Percentiles rank a stretch among this genome's conserved stretches.
Evolutionary conservation across 2,888 invertebrate species (phyloP).

Genomic region (Bellardia pandia): DNA sequence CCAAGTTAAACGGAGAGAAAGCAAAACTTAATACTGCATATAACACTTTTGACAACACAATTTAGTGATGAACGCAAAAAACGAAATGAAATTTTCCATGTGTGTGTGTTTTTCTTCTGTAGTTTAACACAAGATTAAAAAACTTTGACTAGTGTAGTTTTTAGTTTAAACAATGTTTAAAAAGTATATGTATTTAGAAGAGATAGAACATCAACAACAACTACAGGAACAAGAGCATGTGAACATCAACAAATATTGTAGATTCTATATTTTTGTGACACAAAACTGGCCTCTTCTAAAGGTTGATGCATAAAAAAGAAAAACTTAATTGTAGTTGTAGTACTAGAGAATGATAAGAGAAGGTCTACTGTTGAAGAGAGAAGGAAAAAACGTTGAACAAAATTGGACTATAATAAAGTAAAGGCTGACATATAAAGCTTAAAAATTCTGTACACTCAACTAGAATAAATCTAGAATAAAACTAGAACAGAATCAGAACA

Average conservation of each 20-base stretch:
- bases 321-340: background rate
- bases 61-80: constrained; percentile 51
- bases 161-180: constrained; percentile 41
- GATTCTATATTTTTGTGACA: constrained; percentile 43
- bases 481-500: no score
- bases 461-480: no score
- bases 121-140: constrained; percentile 70
- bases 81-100: constrained; percentile 34
- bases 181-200: constrained; percentile 16
- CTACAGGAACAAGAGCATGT: constrained; percentile 16
- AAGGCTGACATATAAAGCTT: background rate
- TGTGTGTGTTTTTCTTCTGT: background rate
- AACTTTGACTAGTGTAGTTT: constrained; percentile 62
- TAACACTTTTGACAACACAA: constrained; percentile 67
- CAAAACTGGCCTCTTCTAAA: constrained; percentile 50
- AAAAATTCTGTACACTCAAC: background rate
- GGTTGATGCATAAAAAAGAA: constrained; percentile 26
- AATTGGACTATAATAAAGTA: background rate
- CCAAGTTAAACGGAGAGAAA: constrained; percentile 56
- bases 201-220: constrained; percentile 32
- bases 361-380: constrained; percentile 1
- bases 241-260: constrained; percentile 50
- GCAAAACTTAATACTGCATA: constrained; percentile 54
- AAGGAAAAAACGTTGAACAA: background rate
- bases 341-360: background rate